A percentile compares a stretch with the other conserved stretches of the same genome.
These are phyloP conservation scores for Penaeus vannamei DNA, from an alignment of 1,140 invertebrate species.

Conservation along the genomic window DNA sequence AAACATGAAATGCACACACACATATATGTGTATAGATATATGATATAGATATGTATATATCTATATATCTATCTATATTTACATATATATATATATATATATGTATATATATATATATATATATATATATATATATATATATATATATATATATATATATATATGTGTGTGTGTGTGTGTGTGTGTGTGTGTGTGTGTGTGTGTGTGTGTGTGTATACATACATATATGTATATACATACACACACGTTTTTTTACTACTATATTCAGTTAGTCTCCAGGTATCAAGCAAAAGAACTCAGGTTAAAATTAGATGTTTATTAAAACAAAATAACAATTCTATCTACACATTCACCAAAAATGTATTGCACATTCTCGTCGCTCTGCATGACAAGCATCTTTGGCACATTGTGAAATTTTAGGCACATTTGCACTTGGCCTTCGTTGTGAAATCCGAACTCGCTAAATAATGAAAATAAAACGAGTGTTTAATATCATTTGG, in stretches of 20 bases:
- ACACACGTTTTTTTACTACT: neutral
- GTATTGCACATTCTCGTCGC: neutral
- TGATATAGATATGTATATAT: neutral
- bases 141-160: slow-evolving; percentile 16
- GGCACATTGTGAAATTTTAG: too few relatives aligned
- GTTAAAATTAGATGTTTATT: too few relatives aligned
- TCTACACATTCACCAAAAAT: neutral
- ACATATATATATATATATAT: slow-evolving; percentile 18
- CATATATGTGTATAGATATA: too few relatives aligned
- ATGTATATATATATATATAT: slow-evolving; percentile 4
- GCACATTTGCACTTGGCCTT: too few relatives aligned
- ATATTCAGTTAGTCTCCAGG: too few relatives aligned
- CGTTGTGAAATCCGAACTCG: too few relatives aligned
- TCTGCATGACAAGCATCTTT: too few relatives aligned
- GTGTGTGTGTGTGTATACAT: neutral
- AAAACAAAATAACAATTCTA: neutral
- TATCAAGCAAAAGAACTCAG: too few relatives aligned
- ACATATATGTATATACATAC: slow-evolving; percentile 5
- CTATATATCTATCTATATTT: neutral
- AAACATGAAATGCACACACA: too few relatives aligned
- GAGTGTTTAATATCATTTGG: too few relatives aligned
- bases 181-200: slow-evolving; percentile 16
- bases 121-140: slow-evolving; percentile 5
- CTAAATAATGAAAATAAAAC: too few relatives aligned
- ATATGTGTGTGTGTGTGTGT: slow-evolving; percentile 16